Evolutionary conservation across 2,113 vertebrate species (phyloP), one percentile per base, ranked within the genome.

Genomic region (Melospiza melodia): DNA sequence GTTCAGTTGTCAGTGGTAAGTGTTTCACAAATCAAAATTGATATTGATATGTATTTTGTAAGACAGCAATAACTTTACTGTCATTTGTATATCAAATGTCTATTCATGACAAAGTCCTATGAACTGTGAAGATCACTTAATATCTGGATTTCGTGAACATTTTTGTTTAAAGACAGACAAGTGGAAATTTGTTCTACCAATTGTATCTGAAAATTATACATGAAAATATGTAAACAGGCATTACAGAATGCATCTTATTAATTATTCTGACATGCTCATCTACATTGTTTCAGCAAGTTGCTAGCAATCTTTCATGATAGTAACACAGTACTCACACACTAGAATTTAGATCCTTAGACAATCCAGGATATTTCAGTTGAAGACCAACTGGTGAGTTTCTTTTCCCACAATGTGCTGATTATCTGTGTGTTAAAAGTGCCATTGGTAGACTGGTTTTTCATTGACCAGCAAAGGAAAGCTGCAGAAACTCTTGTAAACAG

Each of bases 21-120:
- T 77, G 35, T 51, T 90, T 94, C 93, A 52, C 31, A 97, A 96
- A 96, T 94, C 66, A 88, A 95, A 83, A 72, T 37, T 91, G 17
- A 68, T 91, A 84, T 87, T 96, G 35, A 30, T 21, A 44, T 27
- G 19, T 28, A 33, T 48, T 63, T 87, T 76, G 72, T 83, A 86
- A 76, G 37, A 41, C 39, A 80, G 25, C 49, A 63, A 63, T 54
- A 90, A 63, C 49, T 59, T 87, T 22, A 30, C 15, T 67, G 31
- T 68, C 22, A 78, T 57, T 73, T 57, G 12, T 43, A 9, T 61
- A 24, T 66, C 41, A 81, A 33, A 52, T n/a, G 11, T 54, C 18
- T 62, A 9, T 52, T 66, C 14, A 30, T 52, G 46, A 61, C 25
- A 31, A 59, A 80, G 5, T 46, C 37, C 39, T 59, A 5, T 22